A percentile compares a stretch with the other conserved stretches of the same genome.
These are phyloP conservation scores for Crematogaster levior DNA, from an alignment of 2,888 invertebrate species.

Conservation along the genomic window DNA sequence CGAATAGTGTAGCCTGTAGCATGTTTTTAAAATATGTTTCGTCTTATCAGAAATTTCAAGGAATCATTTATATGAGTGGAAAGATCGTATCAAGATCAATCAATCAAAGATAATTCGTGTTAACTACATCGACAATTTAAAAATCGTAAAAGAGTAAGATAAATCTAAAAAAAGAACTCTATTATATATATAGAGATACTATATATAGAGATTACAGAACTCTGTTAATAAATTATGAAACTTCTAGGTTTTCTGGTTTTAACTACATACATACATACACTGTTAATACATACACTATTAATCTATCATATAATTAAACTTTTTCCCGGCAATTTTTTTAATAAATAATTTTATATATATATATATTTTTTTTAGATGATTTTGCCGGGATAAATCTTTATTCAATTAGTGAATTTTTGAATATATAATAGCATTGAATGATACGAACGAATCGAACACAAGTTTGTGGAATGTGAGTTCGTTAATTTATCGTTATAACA, in stretches of 20 bases:
- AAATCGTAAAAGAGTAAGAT: not conserved
- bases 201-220: not conserved
- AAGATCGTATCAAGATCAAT: no score
- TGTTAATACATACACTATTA: not conserved
- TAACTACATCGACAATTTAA: not conserved
- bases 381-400: not conserved
- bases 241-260: not conserved
- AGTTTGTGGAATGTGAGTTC: conserved; percentile 22
- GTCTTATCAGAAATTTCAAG: not conserved
- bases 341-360: no score
- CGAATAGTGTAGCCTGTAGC: not conserved
- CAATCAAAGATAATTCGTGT: not conserved
- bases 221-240: conserved; percentile 3
- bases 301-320: not conserved
- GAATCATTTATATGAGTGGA: not conserved
- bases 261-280: conserved; percentile 6
- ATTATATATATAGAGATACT: no score
- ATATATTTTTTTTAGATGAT: not conserved
- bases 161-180: no score
- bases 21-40: not conserved
- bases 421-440: conserved; percentile 1
- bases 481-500: not conserved
- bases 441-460: not conserved
- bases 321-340: no score
- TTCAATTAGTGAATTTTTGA: not conserved